Evolutionary conservation across 2,113 vertebrate species (phyloP), one percentile per base, ranked within the genome.

Genomic region (Neodon shergylaensis): DNA sequence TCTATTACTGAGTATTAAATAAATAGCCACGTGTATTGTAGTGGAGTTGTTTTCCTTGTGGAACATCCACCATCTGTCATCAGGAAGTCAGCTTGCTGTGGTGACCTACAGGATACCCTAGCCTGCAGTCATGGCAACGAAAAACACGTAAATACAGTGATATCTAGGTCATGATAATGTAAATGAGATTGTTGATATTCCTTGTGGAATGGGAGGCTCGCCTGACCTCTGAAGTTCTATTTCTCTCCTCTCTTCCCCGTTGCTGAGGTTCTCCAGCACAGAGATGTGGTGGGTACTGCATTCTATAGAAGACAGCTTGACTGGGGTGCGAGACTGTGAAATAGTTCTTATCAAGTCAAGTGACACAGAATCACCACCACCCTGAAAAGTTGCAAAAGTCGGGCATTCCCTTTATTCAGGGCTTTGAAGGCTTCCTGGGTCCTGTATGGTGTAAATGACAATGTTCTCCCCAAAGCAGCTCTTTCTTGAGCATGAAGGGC

Each of bases 201-300:
- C 14, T 26, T 49, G 42, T 85, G 28, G 28, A 36, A 47, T 26
- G 39, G 42, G 39, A 44, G 16, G 5, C 26, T 66, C 39, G 31
- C 17, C 2, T 33, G 39, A 85, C 14, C 7, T 28, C 26, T 85
- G 39, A 42, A 85, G 14, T 85, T 68, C 42, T 36, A 36, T 44
- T n/a, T 6, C 7, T 7, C 11, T 68, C 7, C 11, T 19, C 13
- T 10, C 17, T 47, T 21, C 5, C 19, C 4, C 0, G 5, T 66
- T 68, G 16, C 12, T 44, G 10, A 33, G 33, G 17, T 68, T 13
- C 31, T 85, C 63, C 11, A 33, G 9, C 39, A 84, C 9, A 44
- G 16, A 5, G 5, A 47, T 31, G 9, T 19, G 26, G 28, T 63
- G 8, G 61, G 8, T 33, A 42, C 39, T 33, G 47, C 31, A 33